Evolutionary conservation across 1,140 invertebrate genomes (phyloP).

Genomic region (Venturia canescens): DNA sequence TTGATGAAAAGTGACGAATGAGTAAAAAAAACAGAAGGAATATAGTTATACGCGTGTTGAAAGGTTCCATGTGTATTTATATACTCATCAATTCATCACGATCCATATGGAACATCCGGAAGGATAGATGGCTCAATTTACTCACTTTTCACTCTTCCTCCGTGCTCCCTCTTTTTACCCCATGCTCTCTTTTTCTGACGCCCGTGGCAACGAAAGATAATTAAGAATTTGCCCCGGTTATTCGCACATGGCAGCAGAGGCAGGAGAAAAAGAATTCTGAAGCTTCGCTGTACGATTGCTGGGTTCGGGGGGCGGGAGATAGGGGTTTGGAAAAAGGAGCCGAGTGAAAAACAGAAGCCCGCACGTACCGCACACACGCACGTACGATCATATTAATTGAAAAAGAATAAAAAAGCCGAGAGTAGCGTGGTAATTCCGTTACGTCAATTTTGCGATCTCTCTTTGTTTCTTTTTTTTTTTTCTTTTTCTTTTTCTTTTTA

Average conservation of each 20-base stretch:
- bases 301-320: not conserved
- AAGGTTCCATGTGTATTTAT: not conserved
- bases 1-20: too few relatives aligned
- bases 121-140: constrained; percentile 37
- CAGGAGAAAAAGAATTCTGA: constrained; percentile 33
- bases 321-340: not conserved
- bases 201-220: constrained; percentile 39
- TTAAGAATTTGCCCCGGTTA: constrained; percentile 41
- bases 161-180: not conserved
- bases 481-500: not conserved
- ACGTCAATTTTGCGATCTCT: constrained; percentile 38
- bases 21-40: too few relatives aligned
- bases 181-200: not conserved
- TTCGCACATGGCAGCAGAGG: constrained; percentile 23
- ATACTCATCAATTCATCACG: constrained; percentile 23
- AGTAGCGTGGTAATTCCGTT: constrained; percentile 29
- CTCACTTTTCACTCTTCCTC: constrained; percentile 16
- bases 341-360: constrained; percentile 16
- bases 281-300: constrained; percentile 21
- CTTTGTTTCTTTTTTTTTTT: not conserved
- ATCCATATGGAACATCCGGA: constrained; percentile 24
- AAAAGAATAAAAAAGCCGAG: not conserved
- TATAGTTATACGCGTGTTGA: too few relatives aligned
- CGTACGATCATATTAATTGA: too few relatives aligned
- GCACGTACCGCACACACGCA: not conserved